Evolutionary conservation across 2,113 vertebrate species (phyloP).

Genomic region (Azemiops feae): DNA sequence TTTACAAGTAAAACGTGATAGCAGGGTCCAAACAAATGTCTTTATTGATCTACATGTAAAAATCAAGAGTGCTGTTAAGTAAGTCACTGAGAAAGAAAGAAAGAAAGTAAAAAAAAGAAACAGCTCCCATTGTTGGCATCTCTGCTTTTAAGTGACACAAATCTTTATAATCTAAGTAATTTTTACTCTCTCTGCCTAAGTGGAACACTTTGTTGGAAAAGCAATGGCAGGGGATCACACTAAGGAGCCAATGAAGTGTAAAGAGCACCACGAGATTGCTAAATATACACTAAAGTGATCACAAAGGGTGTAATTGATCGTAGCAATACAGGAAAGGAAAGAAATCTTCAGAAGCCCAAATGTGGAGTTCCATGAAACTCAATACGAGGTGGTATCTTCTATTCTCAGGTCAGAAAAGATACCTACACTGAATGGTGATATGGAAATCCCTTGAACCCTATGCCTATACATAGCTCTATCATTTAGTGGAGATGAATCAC

Average conservation of each 20-base stretch:
- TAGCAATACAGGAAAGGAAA: neutral
- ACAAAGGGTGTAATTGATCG: neutral
- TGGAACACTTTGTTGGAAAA: neutral
- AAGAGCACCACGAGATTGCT: neutral
- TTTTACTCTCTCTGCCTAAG: neutral
- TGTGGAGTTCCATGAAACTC: neutral
- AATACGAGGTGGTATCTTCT: neutral
- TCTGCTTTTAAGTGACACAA: neutral
- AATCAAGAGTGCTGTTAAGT: constrained; percentile 12
- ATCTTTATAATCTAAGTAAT: neutral
- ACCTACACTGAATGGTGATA: neutral
- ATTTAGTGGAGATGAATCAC: neutral
- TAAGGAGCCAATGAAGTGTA: neutral
- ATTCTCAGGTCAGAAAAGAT: neutral
- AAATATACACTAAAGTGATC: neutral
- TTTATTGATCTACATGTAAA: constrained; percentile 21
- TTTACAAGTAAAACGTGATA: constrained; percentile 19
- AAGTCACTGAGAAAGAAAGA: constrained; percentile 8
- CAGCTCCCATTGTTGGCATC: neutral
- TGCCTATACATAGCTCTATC: neutral
- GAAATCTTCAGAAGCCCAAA: neutral
- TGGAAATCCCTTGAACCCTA: neutral
- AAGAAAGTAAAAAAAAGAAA: neutral
- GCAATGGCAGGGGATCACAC: neutral
- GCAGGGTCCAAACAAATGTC: constrained; percentile 1